These are phyloP conservation scores for Syndactyla subalaris DNA, from an alignment of 2,797 vertebrate species.

Conservation along the genomic window DNA sequence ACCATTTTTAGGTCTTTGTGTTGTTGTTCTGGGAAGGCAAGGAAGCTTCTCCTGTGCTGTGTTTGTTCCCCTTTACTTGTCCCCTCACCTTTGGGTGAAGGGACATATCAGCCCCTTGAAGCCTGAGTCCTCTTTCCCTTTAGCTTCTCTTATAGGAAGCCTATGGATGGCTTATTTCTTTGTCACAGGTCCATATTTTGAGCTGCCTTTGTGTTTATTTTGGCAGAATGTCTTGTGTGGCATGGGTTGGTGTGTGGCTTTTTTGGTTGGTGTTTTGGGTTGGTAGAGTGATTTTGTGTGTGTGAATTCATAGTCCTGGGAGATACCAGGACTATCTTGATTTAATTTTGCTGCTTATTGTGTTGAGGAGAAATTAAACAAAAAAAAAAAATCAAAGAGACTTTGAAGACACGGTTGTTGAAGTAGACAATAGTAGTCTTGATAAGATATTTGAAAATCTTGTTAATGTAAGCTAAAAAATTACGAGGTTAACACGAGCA, in stretches of 20 bases:
- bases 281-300: not conserved
- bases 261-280: not conserved
- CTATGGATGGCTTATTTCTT: not conserved
- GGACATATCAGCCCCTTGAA: not conserved
- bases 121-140: not conserved
- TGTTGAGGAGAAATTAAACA: not conserved
- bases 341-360: not conserved
- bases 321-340: not conserved
- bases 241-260: not conserved
- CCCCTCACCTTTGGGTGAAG: not conserved
- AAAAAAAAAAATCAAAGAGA: not conserved
- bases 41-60: not conserved
- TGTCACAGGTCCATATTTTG: fast-evolving
- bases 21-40: not conserved
- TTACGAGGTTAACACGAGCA: not conserved
- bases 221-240: not conserved
- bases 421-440: not conserved
- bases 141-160: not conserved
- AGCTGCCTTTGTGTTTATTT: not conserved
- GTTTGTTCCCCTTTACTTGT: not conserved
- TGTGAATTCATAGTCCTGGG: not conserved
- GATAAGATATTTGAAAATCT: not conserved
- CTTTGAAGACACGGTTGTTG: not conserved
- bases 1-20: not conserved
- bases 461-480: not conserved